Percentiles rank a stretch among this genome's conserved stretches.
phyloP scores from a whole-genome alignment of 2,113 vertebrate species.

The Nycticebus coucang region DNA sequence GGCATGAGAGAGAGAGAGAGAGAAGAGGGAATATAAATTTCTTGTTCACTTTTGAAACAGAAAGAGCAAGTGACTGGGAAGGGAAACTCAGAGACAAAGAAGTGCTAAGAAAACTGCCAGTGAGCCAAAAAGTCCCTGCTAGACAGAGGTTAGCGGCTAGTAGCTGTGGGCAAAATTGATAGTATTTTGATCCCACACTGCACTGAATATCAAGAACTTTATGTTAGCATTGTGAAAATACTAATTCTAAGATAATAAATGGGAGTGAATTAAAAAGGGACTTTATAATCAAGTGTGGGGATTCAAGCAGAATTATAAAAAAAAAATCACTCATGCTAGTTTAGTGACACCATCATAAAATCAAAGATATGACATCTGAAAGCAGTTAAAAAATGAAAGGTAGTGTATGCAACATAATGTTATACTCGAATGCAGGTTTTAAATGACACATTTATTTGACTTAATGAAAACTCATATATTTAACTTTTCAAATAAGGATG shows the following conservation, averaged over 20 bases:
- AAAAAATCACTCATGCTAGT: neutral
- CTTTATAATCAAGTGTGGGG: neutral
- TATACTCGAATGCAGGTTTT: neutral
- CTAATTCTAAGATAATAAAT: slow-evolving; percentile 12
- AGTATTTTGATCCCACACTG: slow-evolving; percentile 24
- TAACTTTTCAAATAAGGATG: neutral
- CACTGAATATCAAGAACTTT: neutral
- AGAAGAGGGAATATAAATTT: neutral
- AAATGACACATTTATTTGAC: neutral
- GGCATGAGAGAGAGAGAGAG: too few species aligned
- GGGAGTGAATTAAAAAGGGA: neutral
- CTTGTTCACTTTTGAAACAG: slow-evolving; percentile 8
- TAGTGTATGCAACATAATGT: neutral
- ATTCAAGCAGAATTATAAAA: neutral
- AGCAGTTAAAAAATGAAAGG: neutral
- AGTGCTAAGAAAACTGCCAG: neutral
- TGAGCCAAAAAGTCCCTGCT: slow-evolving; percentile 27
- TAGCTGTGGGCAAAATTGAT: slow-evolving; percentile 24
- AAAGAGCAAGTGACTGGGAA: neutral
- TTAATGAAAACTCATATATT: neutral
- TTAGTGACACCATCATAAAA: neutral
- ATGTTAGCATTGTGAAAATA: neutral
- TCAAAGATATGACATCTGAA: neutral
- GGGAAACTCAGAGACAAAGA: neutral
- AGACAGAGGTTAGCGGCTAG: neutral